Evolutionary conservation across 2,888 invertebrate species (phyloP), one percentile per base, ranked within the genome.

Genomic region (Gasteruption jaculator): DNA sequence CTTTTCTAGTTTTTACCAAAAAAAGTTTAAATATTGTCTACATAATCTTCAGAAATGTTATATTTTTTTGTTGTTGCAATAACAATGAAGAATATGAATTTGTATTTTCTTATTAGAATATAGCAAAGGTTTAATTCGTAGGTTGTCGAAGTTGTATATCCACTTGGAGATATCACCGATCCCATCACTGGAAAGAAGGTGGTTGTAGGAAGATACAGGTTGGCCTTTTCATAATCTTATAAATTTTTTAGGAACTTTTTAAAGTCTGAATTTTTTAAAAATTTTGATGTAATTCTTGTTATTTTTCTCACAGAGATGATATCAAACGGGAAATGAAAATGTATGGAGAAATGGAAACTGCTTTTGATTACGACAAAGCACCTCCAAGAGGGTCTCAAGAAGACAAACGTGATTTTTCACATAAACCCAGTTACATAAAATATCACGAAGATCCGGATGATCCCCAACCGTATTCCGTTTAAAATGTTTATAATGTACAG

Each of bases 161-260:
- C 85, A 2, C 73, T 85, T 54, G 92, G 92, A 53, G 89, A 92
- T 71, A 74, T 90, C 36, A 86, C 82, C n/a, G 90, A 91, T 71
- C 92, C 92, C 2, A 73, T 92, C 16, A 85, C 86, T 29, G 86
- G 86, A 11, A 88, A 87, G 63, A 85, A 85, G 69, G 82, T 86
- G 26, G 82, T 85, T 1, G 82, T 76, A 36, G 80, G 79, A 46
- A 75, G 76, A 60, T 91, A 85, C 62, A 81, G 76, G 72, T 76
- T n/a, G 8, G 32, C 12, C 4, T 31, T 12, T 29, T 26, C 30
- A 4, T 16, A 15, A 24, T n/a, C 27, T 8, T 14, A 4, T 41
- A 27, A 19, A 35, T 21, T 12, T 5, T 27, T 18, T 22, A 36
- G 14, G 8, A 37, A 37, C 19, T 6, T 22, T 19, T 21, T 11